Evolutionary conservation across 2,888 invertebrate genomes (phyloP), one percentile per base, ranked within the genome.

Genomic region (Philereme vetulata): DNA sequence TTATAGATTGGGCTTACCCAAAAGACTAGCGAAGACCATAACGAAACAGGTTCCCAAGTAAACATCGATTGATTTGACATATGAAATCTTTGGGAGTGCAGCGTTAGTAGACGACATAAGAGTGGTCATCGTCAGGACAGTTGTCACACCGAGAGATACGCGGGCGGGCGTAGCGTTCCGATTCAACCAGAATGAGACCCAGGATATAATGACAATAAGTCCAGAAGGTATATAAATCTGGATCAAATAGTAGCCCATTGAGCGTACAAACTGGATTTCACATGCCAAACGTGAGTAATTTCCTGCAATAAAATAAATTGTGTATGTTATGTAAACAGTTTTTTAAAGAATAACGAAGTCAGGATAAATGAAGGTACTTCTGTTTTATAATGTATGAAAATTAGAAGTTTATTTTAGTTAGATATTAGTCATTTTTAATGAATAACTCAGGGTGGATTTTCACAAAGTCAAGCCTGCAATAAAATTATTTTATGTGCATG

Each of bases 241-340:
- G 93, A 98, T 98, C 89, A 98, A 94, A 94, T 98, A 98, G 95
- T 98, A 98, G 85, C 98, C 98, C 97, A 98, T 98, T 80, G 98
- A 98, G 74, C 98, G 96, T 77, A 98, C 98, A 93, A 98, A 98
- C 93, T 98, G 98, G 88, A 98, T 98, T 93, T 97, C 97, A 92
- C 98, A 98, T 77, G 97, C 97, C 94, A 98, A 93, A 77, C 98
- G 95, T 76, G 98, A 98, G 93, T 98, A 98, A 93, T 98, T 98
- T 94, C 98, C 98, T 97, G 94, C 51, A 80, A 79, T 55, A 51
- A 68, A 70, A 51, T 8, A 33, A 40, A 46, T 70, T 43, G 11
- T 60, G 36, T n/a, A 53, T 42, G 9, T 4, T 42, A 4, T 21
- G 21, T 21, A 21, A 21, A 21, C 21, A 21, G 21, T 21, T 21